Evolutionary conservation across 2,888 invertebrate genomes (phyloP), one percentile per base, ranked within the genome.

Genomic region (Spodoptera exigua): DNA sequence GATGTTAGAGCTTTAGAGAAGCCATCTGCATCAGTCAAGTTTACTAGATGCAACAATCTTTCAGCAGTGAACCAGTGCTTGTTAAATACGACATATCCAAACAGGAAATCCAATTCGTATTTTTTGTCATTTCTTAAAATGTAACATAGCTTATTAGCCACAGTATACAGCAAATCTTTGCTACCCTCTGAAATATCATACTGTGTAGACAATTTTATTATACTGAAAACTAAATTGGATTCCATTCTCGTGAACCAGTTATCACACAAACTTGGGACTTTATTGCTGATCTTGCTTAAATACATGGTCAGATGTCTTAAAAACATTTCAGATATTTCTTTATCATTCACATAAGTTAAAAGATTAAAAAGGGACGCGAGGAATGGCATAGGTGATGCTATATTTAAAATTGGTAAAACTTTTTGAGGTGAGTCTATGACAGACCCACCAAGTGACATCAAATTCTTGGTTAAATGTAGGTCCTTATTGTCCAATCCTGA

Each of bases 201-300:
- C 55, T 84, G 80, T 13, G 82, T 74, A 3, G 89, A 89, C 36
- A 95, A 81, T 81, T 92, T 95, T 27, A 95, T 80, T 55, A 95
- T 84, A 78, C 92, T 94, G 75, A 94, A 92, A 7, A 95, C 79
- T 10, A 96, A 87, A 60, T 94, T 92, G 9, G 94, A 92, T 88
- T 96, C 96, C 74, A 95, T 92, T 89, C 95, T 95, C 0, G 96
- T 95, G 80, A 95, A 95, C 95, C 95, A 96, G 80, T 95, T 95
- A 43, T 91, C 91, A 58, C 89, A 91, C n/a, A 95, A 85, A 75
- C 88, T 89, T 54, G 90, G 91, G 16, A 73, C 57, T 56, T 69
- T 84, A 16, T 80, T 84, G 5, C 89, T 87, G 13, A 95, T 65
- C 51, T 82, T 84, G 52, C 80, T 83, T 17, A 95, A 80, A 80